phyloP scores from a whole-genome alignment of 2,888 invertebrate species.

The Cosmia trapezina region DNA sequence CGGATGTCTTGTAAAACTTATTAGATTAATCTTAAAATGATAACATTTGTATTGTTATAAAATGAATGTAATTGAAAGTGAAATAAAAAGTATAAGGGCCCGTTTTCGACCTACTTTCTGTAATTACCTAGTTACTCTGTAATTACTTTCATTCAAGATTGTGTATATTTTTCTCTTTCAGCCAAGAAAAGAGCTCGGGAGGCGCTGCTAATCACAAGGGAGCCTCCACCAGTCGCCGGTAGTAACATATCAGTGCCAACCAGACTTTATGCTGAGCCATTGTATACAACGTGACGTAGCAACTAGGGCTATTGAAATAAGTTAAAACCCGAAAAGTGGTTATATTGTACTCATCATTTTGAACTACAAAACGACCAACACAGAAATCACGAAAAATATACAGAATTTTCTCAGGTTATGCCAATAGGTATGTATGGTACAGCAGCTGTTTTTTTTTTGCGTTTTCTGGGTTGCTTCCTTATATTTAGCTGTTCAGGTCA shows the following conservation, averaged over 20 bases:
- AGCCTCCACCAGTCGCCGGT: conserved; percentile 75
- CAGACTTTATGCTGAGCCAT: conserved; percentile 83
- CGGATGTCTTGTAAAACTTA: too few relatives aligned
- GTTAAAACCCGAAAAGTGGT: not conserved
- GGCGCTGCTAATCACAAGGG: conserved; percentile 76
- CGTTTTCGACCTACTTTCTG: too few relatives aligned
- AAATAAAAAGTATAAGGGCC: too few relatives aligned
- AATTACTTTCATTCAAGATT: not conserved
- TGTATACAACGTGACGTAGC: conserved; percentile 82
- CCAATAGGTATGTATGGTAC: too few relatives aligned
- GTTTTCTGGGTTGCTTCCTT: not conserved
- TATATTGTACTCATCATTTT: not conserved
- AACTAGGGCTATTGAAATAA: not conserved
- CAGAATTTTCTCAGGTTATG: not conserved
- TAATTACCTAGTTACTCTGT: too few relatives aligned
- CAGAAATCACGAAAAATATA: not conserved
- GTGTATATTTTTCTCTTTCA: conserved; percentile 58
- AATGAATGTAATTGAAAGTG: too few relatives aligned
- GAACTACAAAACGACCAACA: not conserved
- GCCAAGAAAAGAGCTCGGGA: conserved; percentile 81
- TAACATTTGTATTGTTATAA: too few relatives aligned
- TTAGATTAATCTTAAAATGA: too few relatives aligned
- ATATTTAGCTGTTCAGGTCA: not conserved
- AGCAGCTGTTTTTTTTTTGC: not conserved
- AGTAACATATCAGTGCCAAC: conserved; percentile 83